These are phyloP conservation scores for Zaprionus tsacasi DNA, from an alignment of 1,140 invertebrate species.

Conservation along the genomic window DNA sequence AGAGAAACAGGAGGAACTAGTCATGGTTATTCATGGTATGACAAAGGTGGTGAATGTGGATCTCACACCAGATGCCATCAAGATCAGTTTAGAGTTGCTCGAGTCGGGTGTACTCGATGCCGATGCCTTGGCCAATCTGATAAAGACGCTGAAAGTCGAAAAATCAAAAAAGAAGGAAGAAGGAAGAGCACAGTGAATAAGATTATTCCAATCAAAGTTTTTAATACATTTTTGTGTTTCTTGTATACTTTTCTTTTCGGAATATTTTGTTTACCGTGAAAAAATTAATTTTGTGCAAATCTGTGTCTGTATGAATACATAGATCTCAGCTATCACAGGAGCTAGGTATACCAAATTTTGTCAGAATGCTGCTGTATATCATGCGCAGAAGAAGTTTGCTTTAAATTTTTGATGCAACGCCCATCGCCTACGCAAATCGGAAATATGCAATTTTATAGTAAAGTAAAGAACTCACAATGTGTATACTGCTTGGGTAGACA, in stretches of 20 bases:
- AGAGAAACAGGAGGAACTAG: neutral
- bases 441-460: too few relatives aligned
- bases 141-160: constrained; percentile 14
- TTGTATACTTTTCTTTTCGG: neutral
- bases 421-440: too few relatives aligned
- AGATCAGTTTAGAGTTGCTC: constrained; percentile 34
- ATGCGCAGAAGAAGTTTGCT: too few relatives aligned
- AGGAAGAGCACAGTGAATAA: neutral
- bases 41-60: constrained; percentile 25
- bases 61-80: constrained; percentile 29
- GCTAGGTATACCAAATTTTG: too few relatives aligned
- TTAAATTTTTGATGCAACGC: too few relatives aligned
- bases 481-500: too few relatives aligned
- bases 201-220: neutral
- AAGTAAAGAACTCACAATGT: too few relatives aligned
- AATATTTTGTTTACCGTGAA: neutral
- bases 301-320: too few relatives aligned
- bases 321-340: too few relatives aligned
- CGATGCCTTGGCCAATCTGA: neutral
- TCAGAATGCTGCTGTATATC: too few relatives aligned
- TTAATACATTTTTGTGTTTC: neutral
- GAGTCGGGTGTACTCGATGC: constrained; percentile 8
- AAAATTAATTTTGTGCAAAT: neutral
- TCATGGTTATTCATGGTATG: constrained; percentile 21
- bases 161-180: neutral